Base-by-base conservation (phyloP, 2,888 invertebrate genomes). In the Boloria selene region DNA sequence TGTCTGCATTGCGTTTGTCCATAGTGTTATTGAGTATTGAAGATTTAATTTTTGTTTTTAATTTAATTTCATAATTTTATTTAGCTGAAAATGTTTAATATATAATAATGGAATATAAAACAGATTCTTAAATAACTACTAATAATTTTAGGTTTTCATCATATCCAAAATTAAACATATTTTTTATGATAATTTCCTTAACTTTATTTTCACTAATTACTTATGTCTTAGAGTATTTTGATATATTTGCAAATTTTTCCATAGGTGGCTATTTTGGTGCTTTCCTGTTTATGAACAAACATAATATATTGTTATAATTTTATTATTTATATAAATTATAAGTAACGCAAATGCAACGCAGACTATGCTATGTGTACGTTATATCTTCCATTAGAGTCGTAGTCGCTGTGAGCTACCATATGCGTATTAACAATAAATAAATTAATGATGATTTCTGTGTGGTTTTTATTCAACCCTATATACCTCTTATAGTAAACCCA, bases 371-470 rank as follows among this genome's bases (percentile, higher is more conserved):
- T 67, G 79, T 83, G 81, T 85, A 83, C 82, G 85, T 87, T 84
- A 89, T 88, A 90, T 88, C 91, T 91, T 91, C 91, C 90, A 91
- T 85, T 91, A 90, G 90, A 79, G 45, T 74, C 71, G 90, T 90
- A 90, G 91, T 81, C 79, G 88, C 90, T 88, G 85, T 86, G 89
- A 86, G 86, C 88, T 86, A 86, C 82, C 83, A 79, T 84, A 85
- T 85, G 88, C 89, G 83, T 90, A 87, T 85, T 84, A 85, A 86
- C 82, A 86, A 87, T 86, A 85, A 86, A 87, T 84, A 84, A 77
- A 80, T 83, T 61, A 69, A 71, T 69, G 61, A 70, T 63, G 67
- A 71, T 70, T 70, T 68, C 44, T 65, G n/a, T 54, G 22, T 61
- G n/a, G 45, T 4, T 68, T 65, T 68, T 68, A 65, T 65, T 67